Evolutionary conservation across 2,113 vertebrate genomes (phyloP), one percentile per base, ranked within the genome.

Genomic region (Calidris pugnax): DNA sequence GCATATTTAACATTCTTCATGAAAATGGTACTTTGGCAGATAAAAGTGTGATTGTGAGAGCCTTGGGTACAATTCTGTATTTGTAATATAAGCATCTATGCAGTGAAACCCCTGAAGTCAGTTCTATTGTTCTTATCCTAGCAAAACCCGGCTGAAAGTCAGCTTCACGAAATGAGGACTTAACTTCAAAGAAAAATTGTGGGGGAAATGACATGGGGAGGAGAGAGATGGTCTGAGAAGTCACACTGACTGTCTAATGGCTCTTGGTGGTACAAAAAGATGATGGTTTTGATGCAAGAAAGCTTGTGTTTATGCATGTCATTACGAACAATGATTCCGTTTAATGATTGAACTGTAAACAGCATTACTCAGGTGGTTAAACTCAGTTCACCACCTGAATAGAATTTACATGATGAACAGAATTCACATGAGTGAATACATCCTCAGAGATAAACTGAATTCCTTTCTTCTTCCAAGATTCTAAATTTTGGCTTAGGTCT

Each of bases 381-480:
- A 27, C 12, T 64, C 59, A 57, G 22, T 17, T 48, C 20, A 20
- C 45, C 45, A 47, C 45, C 45, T 47, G 45, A 47, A 47, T 20
- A 47, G 47, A 47, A 20, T 47, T 47, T 47, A 47, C 47, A 47
- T 47, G 47, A 47, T 47, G 47, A 47, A 47, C 20, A 47, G 47
- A 47, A 22, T 47, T 47, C 53, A 41, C 0, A 0, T 3, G 18
- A 67, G 32, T 2, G 3, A 78, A n/a, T 18, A 15, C n/a, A 57
- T 16, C 37, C 45, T 35, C 60, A 62, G 68, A 71, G n/a, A 14
- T 30, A 67, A 53, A 37, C 47, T 60, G 68, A 80, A 60, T 56
- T 78, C 37, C 37, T 48, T 32, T 53, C 51, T 51, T 26, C 13
- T 53, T 53, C 51, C 55, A 28, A 37, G 16, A 19, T 48, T 60